These are phyloP conservation scores for Balanococcus diminutus DNA, from an alignment of 2,888 invertebrate species.

Conservation along the genomic window DNA sequence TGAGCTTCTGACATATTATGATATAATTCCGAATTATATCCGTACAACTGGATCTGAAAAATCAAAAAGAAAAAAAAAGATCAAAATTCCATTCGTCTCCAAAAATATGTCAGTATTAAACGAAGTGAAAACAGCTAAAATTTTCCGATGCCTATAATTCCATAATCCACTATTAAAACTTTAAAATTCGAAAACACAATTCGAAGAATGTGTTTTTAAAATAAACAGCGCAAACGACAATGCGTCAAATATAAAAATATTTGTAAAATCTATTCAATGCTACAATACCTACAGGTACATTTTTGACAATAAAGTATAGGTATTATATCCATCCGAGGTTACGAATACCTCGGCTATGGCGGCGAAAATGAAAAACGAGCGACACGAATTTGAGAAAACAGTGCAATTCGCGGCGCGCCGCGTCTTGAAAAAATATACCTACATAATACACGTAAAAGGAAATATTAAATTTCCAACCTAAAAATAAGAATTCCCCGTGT, in stretches of 20 bases:
- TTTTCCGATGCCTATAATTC: too few relatives aligned
- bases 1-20: conserved; percentile 96
- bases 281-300: too few relatives aligned
- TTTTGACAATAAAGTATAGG: not conserved
- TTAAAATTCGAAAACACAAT: not conserved
- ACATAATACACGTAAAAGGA: not conserved
- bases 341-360: not conserved
- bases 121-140: too few relatives aligned
- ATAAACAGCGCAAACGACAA: not conserved
- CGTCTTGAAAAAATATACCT: not conserved
- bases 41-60: conserved; percentile 91
- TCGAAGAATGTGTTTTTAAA: not conserved
- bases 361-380: not conserved
- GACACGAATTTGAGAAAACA: not conserved
- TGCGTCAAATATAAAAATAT: not conserved
- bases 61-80: not conserved
- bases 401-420: not conserved
- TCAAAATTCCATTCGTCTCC: not conserved
- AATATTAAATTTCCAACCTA: not conserved
- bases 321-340: not conserved
- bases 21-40: conserved; percentile 95
- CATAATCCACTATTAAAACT: not conserved
- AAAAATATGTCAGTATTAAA: too few relatives aligned
- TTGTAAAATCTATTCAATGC: not conserved
- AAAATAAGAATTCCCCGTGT: conserved; percentile 10